phyloP scores from a whole-genome alignment of 2,113 vertebrate genomes.

The Progne subis region DNA sequence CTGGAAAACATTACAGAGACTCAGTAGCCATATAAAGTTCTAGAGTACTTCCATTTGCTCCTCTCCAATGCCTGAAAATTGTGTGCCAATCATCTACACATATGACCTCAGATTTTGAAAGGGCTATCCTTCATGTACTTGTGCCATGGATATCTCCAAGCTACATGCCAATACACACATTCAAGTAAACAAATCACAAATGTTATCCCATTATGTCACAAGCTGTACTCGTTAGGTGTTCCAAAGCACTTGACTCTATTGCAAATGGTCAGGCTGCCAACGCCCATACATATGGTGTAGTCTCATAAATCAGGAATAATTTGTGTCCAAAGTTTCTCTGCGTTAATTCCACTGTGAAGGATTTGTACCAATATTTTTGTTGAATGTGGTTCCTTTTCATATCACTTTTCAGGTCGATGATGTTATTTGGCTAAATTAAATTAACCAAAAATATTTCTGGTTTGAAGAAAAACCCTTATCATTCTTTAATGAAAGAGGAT shows the following conservation, averaged over 20 bases:
- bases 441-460: neutral
- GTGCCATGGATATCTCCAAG: neutral
- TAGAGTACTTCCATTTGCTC: neutral
- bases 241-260: neutral
- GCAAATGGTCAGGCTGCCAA: neutral
- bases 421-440: neutral
- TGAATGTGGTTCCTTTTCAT: neutral
- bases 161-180: neutral
- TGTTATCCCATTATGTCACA: neutral
- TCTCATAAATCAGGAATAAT: neutral
- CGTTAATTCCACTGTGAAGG: neutral
- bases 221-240: neutral
- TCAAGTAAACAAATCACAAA: neutral
- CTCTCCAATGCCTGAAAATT: neutral
- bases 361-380: conserved; percentile 38
- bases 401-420: neutral
- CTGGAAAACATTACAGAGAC: neutral
- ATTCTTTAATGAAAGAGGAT: conserved; percentile 2
- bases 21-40: neutral
- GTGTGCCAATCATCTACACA: neutral
- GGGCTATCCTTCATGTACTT: neutral
- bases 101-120: neutral
- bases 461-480: neutral
- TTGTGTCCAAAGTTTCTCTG: neutral
- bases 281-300: neutral